Conservation (phyloP, 2,888 invertebrate species). For the Ophonus ardosiacus region DNA sequence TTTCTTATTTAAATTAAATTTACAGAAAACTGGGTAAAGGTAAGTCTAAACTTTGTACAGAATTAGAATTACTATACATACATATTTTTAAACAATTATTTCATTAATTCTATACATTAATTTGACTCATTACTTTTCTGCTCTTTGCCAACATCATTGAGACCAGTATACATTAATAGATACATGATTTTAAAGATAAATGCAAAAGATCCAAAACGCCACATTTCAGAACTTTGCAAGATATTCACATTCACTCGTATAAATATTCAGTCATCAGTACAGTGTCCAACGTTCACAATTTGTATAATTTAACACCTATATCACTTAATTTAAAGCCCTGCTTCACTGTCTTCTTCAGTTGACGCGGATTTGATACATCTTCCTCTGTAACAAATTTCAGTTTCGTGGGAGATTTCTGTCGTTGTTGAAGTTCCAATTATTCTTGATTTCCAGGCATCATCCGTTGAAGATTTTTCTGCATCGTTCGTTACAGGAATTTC, state of each 20-base stretch:
- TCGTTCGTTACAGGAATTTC: background rate
- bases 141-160: no score
- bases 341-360: conserved; percentile 60
- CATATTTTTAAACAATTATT: background rate
- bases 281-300: conserved; percentile 33
- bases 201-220: background rate
- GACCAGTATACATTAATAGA: background rate
- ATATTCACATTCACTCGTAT: conserved; percentile 31
- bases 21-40: no score
- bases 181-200: background rate
- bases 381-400: conserved; percentile 92
- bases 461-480: conserved; percentile 18
- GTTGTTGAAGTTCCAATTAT: conserved; percentile 87
- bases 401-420: conserved; percentile 90
- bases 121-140: no score
- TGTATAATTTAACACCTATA: conserved; percentile 44
- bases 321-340: conserved; percentile 55
- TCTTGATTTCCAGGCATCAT: conserved; percentile 77
- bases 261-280: conserved; percentile 54
- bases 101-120: no score
- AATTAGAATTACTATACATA: background rate
- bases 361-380: conserved; percentile 85
- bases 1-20: no score
- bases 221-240: background rate
- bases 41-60: no score